Evolutionary conservation across 2,888 invertebrate genomes (phyloP), one percentile per base, ranked within the genome.

Genomic region (Rotaria sp.): DNA sequence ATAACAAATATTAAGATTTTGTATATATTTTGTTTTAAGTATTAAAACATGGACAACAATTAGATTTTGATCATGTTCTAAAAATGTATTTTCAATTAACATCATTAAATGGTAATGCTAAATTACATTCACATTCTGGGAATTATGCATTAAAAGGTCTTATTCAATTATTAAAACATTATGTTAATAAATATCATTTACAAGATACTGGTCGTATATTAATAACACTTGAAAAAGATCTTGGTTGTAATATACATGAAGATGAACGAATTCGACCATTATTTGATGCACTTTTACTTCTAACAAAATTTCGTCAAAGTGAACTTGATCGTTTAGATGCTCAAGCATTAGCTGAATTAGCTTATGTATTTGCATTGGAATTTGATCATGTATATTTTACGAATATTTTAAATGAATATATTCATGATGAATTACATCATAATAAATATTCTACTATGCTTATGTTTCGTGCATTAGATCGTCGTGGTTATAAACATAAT

Each of bases 161-260:
- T 15, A 45, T 80, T 26, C 80, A 80, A 45, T 15, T 80, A 80
- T n/a, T 80, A 45, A 80, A 80, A 80, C 80, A 80, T 45, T n/a
- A 80, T 80, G 45, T 80, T 41, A 80, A 80, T 45, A 80, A 80
- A 80, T 80, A 80, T n/a, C 41, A 45, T 80, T 45, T 80, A 41
- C 24, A 80, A 80, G 45, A 80, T 45, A n/a, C 21, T 8, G 80
- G 80, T 26, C 80, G 45, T 45, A 80, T 80, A n/a, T 45, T 80
- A 45, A 2, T 80, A 11, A 21, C 45, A 45, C 13, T 80, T 21
- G 80, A 80, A 80, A 24, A 80, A 21, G 21, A 67, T 67, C n/a
- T 80, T 45, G 26, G 45, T 80, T 80, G 80, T 45, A n/a, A 41
- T 15, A 11, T 80, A n/a, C 15, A 21, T 35, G 35, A 67, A 18